phyloP scores from a whole-genome alignment of 2,113 vertebrate species.

The Onychostoma macrolepis region DNA sequence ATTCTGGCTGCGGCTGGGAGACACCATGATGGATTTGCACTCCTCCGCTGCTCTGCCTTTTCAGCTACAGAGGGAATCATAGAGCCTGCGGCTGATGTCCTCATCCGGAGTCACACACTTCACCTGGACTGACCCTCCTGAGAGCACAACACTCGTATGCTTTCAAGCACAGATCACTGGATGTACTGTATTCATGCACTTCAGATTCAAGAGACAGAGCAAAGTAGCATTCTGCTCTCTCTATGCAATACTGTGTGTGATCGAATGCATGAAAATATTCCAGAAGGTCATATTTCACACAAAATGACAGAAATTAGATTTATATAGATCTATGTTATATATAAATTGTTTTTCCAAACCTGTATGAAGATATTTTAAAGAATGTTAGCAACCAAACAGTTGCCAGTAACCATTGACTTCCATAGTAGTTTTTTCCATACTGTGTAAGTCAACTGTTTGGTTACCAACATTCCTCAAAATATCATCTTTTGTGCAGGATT shows the following conservation, averaged over 20 bases:
- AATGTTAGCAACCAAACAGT: too few species aligned
- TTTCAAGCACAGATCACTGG: background rate
- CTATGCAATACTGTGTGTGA: background rate
- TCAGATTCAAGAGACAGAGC: background rate
- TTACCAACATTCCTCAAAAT: too few species aligned
- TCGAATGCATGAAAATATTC: background rate
- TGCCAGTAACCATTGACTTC: too few species aligned
- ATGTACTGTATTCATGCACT: background rate
- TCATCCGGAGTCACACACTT: slow-evolving; percentile 11
- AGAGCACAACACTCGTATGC: background rate
- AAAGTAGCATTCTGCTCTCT: background rate
- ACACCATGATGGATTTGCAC: slow-evolving; percentile 24
- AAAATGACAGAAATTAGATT: background rate
- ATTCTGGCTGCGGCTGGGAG: slow-evolving; percentile 35
- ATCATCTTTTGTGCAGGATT: too few species aligned
- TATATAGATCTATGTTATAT: background rate
- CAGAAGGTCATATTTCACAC: background rate
- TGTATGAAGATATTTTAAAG: too few species aligned
- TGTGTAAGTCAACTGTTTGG: too few species aligned
- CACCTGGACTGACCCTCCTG: slow-evolving; percentile 10
- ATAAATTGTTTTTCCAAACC: too few species aligned
- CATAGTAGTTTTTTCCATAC: too few species aligned
- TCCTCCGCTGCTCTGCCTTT: slow-evolving; percentile 11
- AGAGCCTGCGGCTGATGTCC: background rate
- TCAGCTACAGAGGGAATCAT: background rate